Base-by-base conservation (phyloP, 2,888 invertebrate genomes). In the Mactromeris polynyma region DNA sequence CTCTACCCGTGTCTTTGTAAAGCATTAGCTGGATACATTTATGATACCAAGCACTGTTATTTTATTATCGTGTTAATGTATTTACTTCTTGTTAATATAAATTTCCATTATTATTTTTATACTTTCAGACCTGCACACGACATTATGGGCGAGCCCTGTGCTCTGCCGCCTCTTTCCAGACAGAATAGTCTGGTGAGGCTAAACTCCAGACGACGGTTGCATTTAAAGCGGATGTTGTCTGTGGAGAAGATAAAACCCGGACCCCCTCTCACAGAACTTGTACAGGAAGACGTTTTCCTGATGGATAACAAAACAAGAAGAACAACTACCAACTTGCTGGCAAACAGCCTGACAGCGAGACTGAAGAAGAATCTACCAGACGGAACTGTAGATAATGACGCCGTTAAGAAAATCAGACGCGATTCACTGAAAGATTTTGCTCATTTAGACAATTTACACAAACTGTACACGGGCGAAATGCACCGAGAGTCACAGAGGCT, bases 301-400 rank as follows among this genome's bases (percentile, higher is more conserved):
- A 89, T 94, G 87, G 92, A 94, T 64, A 90, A 89, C 84, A 90
- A 85, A 64, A 80, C 73, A 14, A 91, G 90, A 54, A 81, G 89
- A 58, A 69, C 91, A 3, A 91, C 92, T 36, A 86, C 90, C 64
- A 94, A 94, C 79, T 86, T 94, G 38, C 81, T 94, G 81, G 89
- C 93, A 19, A 94, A 93, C 90, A 94, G 94, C 86, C 87, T 94
- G 0, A 86, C 93, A 9, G 89, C 92, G 21, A 88, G 93, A 36
- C 81, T 94, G n/a, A 88, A 89, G 33, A 85, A 91, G 38, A 89
- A 88, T 73, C 79, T 92, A 2, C 93, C 93, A 14, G 91, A 89
- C 1, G 93, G 92, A 33, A 58, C 89, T 2, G 81, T 86, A 21
- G 86, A 86, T 33, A 86, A 86, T 54, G 86, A 86, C 14, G 79